Evolutionary conservation across 1,140 invertebrate species (phyloP).

Genomic region (Holotrichia oblita): DNA sequence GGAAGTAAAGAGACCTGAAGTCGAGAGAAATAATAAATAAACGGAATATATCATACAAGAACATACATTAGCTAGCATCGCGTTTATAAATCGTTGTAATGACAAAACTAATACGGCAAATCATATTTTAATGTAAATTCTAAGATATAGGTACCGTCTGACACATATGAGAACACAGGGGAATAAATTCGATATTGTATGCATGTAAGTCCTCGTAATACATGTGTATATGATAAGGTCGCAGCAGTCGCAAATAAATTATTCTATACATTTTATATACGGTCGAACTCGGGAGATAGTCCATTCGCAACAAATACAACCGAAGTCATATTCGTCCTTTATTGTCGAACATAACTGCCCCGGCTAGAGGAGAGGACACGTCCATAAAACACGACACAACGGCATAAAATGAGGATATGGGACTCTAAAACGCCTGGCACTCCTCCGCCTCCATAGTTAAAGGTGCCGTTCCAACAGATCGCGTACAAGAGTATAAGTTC

Average conservation of each 20-base stretch:
- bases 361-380: conserved; percentile 28
- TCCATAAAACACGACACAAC: conserved; percentile 35
- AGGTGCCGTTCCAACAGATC: not conserved
- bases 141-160: not conserved
- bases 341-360: conserved; percentile 31
- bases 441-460: not conserved
- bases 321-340: conserved; percentile 35
- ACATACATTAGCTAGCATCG: too few species aligned
- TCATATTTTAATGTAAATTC: conserved; percentile 4
- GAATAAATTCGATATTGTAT: conserved; percentile 36
- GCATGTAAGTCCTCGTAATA: conserved; percentile 17
- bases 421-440: not conserved
- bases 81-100: not conserved
- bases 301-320: conserved; percentile 34
- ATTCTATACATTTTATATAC: conserved; percentile 37
- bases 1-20: too few species aligned
- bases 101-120: not conserved
- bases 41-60: too few species aligned
- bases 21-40: too few species aligned
- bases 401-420: conserved; percentile 35
- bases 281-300: not conserved
- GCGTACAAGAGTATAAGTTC: too few species aligned
- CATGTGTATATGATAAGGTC: conserved; percentile 31
- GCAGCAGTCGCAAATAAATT: conserved; percentile 21
- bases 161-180: conserved; percentile 9